Base-by-base conservation (phyloP, 2,888 invertebrate genomes). In the Polietes domitor region DNA sequence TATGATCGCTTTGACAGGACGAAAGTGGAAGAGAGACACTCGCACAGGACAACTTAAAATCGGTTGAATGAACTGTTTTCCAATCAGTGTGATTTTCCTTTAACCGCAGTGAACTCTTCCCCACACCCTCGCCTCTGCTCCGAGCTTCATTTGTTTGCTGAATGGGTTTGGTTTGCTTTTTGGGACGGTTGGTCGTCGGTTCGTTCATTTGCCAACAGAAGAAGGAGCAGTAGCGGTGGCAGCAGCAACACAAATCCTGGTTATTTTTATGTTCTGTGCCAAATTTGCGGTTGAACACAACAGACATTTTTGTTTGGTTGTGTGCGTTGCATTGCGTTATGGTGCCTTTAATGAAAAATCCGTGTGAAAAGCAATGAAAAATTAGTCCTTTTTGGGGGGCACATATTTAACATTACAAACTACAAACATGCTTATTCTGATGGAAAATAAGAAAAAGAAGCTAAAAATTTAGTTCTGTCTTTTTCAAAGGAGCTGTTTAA, bases 221-320 rank as follows among this genome's bases (percentile, higher is more conserved):
- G 17, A 19, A 55, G 24, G 21, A 55, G 50, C 50, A 53, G 55
- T 3, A 55, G 15, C 58, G 32, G 32, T 24, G 10, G n/a, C 61
- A 26, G 10, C 61, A 15, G 61, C 61, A 43, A 43, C 41, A 41
- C 17, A 55, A 63, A 12, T 77, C 26, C 55, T 65, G 77, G 70
- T 80, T 72, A 58, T 77, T 75, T 80, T 80, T 77, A 83, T 80
- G 65, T 75, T 83, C 70, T 77, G 71, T 74, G 41, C 80, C 80
- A 80, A 80, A 83, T 83, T 80, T 80, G 83, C 71, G 83, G 77
- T 65, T 72, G 70, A 77, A 83, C 80, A 77, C 80, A 77, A 65
- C 80, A 83, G 80, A 75, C 77, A 77, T 77, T 80, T 80, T 77
- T 77, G 50, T 26, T 24, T 7, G 21, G 53, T 28, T n/a, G n/a